A percentile compares a stretch with the other conserved stretches of the same genome.
Evolutionary conservation across 2,797 vertebrate genomes (phyloP).

Genomic region (Trachurus trachurus): DNA sequence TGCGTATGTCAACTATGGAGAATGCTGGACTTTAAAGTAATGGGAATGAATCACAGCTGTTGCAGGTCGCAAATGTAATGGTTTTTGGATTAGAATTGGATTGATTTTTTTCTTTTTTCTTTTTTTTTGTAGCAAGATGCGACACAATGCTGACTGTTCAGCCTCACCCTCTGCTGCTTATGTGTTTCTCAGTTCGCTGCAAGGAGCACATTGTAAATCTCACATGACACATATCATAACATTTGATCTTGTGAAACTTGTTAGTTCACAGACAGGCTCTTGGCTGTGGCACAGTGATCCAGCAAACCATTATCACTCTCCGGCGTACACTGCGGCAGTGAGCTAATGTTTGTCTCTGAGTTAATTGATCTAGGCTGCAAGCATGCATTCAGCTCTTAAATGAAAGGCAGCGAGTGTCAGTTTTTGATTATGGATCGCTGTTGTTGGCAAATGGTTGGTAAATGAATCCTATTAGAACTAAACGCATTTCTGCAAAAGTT

Average conservation of each 20-base stretch:
- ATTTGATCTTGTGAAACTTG: constrained; percentile 47
- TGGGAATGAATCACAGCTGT: background rate
- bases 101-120: background rate
- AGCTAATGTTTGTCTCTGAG: constrained; percentile 30
- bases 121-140: background rate
- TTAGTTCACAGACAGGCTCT: constrained; percentile 50
- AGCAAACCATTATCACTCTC: constrained; percentile 32
- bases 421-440: constrained; percentile 18
- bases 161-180: background rate
- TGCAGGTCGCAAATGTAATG: constrained; percentile 16
- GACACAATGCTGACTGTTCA: background rate
- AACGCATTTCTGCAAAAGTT: background rate
- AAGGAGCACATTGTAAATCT: constrained; percentile 57
- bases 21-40: background rate
- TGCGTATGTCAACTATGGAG: constrained; percentile 1
- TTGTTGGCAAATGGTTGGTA: background rate
- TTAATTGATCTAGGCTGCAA: constrained; percentile 40
- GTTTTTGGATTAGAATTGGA: constrained; percentile 1
- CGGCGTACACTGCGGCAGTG: constrained; percentile 7
- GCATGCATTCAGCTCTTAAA: constrained; percentile 23
- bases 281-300: constrained; percentile 43
- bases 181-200: constrained; percentile 34
- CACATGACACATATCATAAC: constrained; percentile 43
- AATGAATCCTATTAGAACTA: background rate
- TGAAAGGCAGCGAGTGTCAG: constrained; percentile 4